Evolutionary conservation across 2,888 invertebrate species (phyloP), one percentile per base, ranked within the genome.

Genomic region (Tipula vernalis): DNA sequence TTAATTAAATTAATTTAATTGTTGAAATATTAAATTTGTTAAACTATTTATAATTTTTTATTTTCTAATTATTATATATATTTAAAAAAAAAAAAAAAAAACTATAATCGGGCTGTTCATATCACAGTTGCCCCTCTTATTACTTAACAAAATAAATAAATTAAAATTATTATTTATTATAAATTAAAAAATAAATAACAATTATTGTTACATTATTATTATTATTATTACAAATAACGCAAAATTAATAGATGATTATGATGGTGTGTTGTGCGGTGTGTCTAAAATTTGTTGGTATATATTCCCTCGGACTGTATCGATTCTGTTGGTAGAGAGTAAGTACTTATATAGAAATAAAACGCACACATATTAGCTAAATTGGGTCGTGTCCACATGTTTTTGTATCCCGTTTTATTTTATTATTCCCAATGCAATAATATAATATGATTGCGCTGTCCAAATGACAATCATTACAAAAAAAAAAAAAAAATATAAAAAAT

Each of bases 71-170:
- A 44, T 86, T 44, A 47, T 15, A 86, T 15, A 86, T 86, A 86
- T 47, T 44, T 86, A n/a, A 28, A 86, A 71, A 86, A 84, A 87
- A 86, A n/a, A 28, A 86, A 71, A 86, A 84, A 87, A 86, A 83
- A 86, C 18, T 87, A 86, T 86, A 87, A 87, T 87, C 86, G 88
- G 88, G 88, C 88, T 88, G 88, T 88, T 88, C 87, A 86, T 87
- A 88, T 88, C 88, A 88, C 88, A 88, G 86, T 88, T 88, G 87
- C 88, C 88, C 87, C 87, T 87, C 87, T 86, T 41, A 86, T 42
- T 86, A 28, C 28, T 42, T 42, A 41, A 86, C 41, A 86, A 28
- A 42, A 41, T 44, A 44, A 86, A 86, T 42, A 12, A 44, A 86
- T 42, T 86, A 18, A 86, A 84, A 84, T n/a, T 84, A 83, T 83